Evolutionary conservation across 2,888 invertebrate genomes (phyloP), one percentile per base, ranked within the genome.

Genomic region (Aleiodes testaceus): DNA sequence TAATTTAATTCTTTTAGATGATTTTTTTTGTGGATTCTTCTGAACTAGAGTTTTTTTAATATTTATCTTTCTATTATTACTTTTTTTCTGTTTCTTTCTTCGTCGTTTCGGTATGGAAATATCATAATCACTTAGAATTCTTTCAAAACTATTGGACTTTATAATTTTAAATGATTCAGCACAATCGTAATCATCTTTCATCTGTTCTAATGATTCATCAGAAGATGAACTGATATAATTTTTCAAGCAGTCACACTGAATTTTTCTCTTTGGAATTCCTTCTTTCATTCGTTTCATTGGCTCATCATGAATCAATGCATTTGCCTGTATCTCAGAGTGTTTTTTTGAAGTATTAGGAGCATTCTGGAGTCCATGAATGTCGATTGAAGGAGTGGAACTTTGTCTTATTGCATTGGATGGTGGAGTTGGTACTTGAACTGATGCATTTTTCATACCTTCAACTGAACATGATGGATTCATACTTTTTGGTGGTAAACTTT

Each of bases 381-480:
- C 18, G 2, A 2, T 30, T 16, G 14, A 50, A 7, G 47, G 1
- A 22, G n/a, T 50, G 16, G 30, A 18, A 65, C 7, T 11, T 45
- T 16, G 16, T 44, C 4, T 22, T 52, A 50, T 22, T 16, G 52
- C 18, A 50, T 50, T 69, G 20, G 63, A 44, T 26, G 47, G 50
- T 63, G 50, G 36, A 20, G 45, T 45, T 45, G 63, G 45, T 45
- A 63, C 22, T 47, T 63, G 63, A 16, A 45, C 22, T 63, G 63
- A 63, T 18, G 45, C 45, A 26, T 63, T 45, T 63, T 44, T 63
- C 45, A 14, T 85, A 87, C 87, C 87, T 86, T 87, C 86, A 30
- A 83, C 84, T 5, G 87, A 86, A 76, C 85, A 82, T n/a, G 87
- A 84, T 70, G 87, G 83, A 80, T 85, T 87, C 52, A 87, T 85